Percentiles rank a stretch among this genome's conserved stretches.
Conservation (phyloP, 2,888 invertebrate genomes). For the Agonum fuliginosum region DNA sequence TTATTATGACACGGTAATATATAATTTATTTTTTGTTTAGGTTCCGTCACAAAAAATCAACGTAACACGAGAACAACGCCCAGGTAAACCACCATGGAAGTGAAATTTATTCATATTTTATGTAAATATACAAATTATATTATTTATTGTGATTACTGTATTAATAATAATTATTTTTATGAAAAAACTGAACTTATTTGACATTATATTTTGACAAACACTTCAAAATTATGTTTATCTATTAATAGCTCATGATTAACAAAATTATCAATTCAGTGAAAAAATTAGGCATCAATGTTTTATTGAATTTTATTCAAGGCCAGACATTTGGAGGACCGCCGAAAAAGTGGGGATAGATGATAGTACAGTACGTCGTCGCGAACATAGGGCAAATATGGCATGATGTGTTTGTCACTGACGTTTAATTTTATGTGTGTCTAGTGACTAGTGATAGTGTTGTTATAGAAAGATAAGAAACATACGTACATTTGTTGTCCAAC, state of each 20-base stretch:
- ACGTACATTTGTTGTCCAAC: not conserved
- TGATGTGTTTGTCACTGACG: constrained; percentile 41
- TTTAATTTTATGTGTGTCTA: constrained; percentile 18
- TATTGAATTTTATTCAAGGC: constrained; percentile 25
- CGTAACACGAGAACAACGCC: constrained; percentile 61
- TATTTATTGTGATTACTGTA: not conserved
- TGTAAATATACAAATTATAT: constrained; percentile 31
- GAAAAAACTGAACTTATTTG: too few relatives aligned
- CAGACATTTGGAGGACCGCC: constrained; percentile 31
- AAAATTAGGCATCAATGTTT: not conserved
- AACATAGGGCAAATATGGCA: constrained; percentile 45
- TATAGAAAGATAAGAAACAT: not conserved
- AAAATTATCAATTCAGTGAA: not conserved
- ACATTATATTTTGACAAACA: too few relatives aligned
- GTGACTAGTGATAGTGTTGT: not conserved
- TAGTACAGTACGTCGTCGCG: too few relatives aligned
- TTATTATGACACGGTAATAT: not conserved
- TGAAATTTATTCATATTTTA: constrained; percentile 57
- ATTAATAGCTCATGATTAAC: too few relatives aligned
- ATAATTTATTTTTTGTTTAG: not conserved
- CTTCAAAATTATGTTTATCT: not conserved
- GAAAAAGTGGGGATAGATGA: constrained; percentile 25
- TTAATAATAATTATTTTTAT: not conserved
- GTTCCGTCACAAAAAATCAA: not conserved
- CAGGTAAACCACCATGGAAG: constrained; percentile 66